Base-by-base conservation (phyloP, 2,797 vertebrate genomes). In the Gallinago solitaria region DNA sequence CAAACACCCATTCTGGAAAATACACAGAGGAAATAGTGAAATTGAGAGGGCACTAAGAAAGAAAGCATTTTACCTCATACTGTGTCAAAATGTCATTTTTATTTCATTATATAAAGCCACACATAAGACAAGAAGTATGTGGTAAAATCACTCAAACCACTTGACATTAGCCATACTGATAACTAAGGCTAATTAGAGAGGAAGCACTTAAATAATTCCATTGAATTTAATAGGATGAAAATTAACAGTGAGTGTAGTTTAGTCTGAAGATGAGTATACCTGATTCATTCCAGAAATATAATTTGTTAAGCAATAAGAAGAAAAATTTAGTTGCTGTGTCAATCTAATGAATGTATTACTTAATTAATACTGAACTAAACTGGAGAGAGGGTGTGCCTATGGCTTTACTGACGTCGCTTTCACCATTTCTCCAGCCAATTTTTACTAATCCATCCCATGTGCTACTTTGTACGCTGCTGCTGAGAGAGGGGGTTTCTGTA, bases 401-500 rank as follows among this genome's bases (percentile, higher is more conserved):
- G 50, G 75, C 54, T 83, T 63, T 54, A 8, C 39, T 87, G 59
- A 45, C 30, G 9, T 8, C 33, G 0, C 76, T 64, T n/a, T 13
- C n/a, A 5, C 35, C 33, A 8, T 15, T 59, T 39, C 45, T 54
- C 9, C 50, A 25, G 71, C 17, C 54, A 43, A 2, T 37, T 7
- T 71, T 7, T 53, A 11, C 24, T 65, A n/a, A 32, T 9, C 57
- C 39, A 6, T 37, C 12, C 30, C 10, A 7, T 9, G 6, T 35
- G 75, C 48, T 78, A 19, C 28, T 19, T 28, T 23, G 24, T 17
- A 35, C 24, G 0, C 39, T 53, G 80, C 56, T 80, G 16, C 73
- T 30, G 25, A 16, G 32, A 7, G 28, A 5, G 0, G 33, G 9
- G 11, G 0, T 3, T 53, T 30, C 60, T 74, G 1, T 5, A 4